Percentiles rank a stretch among this genome's conserved stretches.
Conservation (phyloP, 2,888 invertebrate genomes). For the Cryptosula pallasiana region DNA sequence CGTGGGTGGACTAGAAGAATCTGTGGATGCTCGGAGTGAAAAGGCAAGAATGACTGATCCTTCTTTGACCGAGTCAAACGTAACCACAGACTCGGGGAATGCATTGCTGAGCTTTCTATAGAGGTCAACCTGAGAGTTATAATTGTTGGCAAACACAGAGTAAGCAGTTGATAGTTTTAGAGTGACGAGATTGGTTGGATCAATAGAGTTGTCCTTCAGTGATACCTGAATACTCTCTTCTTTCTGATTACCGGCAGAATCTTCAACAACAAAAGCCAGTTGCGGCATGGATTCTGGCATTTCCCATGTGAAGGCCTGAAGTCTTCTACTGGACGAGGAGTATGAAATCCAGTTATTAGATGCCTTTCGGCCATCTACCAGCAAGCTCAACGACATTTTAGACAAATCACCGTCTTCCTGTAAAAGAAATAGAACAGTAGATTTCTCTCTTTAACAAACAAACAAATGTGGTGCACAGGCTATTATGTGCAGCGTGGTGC, state of each 20-base stretch:
- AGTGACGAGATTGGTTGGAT: slow-evolving; percentile 7
- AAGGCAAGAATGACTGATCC: not conserved
- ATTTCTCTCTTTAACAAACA: too few relatives aligned
- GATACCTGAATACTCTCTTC: not conserved
- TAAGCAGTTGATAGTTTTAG: not conserved
- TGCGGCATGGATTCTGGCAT: not conserved
- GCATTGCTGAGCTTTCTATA: not conserved
- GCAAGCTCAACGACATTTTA: not conserved
- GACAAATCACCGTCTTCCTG: slow-evolving; percentile 20
- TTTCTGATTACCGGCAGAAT: not conserved
- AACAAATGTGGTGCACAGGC: too few relatives aligned
- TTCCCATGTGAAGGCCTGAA: not conserved
- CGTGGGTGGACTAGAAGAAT: not conserved
- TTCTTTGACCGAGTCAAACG: not conserved
- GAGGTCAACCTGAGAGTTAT: not conserved
- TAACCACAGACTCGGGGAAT: not conserved
- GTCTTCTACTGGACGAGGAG: not conserved
- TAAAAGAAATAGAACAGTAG: not conserved
- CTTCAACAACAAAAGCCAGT: not conserved
- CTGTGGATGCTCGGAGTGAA: not conserved
- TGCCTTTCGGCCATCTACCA: not conserved
- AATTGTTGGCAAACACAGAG: not conserved
- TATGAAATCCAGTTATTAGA: not conserved
- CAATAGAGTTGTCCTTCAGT: not conserved
- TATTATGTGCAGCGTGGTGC: too few relatives aligned